phyloP scores from a whole-genome alignment of 2,797 vertebrate genomes.

The Sitta carolinensis region DNA sequence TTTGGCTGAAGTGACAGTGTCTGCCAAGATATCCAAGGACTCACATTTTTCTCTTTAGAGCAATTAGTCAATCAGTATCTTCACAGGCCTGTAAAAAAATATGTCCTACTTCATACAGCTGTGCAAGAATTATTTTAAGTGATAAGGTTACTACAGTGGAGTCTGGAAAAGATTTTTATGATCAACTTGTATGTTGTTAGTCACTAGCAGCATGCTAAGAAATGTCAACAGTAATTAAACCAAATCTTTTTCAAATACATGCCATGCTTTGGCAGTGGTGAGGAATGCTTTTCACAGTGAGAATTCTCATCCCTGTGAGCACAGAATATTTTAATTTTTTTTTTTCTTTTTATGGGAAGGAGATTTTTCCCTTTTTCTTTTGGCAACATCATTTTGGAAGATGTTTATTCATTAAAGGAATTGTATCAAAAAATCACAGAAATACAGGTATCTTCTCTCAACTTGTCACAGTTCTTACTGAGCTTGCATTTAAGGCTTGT shows the following conservation, averaged over 20 bases:
- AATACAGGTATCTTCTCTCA: neutral
- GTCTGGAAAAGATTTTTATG: neutral
- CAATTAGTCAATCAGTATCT: slow-evolving; percentile 47
- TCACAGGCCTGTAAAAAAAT: slow-evolving; percentile 18
- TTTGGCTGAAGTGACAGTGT: slow-evolving; percentile 25
- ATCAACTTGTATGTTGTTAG: neutral
- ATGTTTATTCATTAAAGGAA: slow-evolving; percentile 7
- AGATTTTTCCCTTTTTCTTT: neutral
- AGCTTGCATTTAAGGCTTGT: neutral
- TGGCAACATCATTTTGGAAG: neutral
- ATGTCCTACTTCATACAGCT: neutral
- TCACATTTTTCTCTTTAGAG: neutral
- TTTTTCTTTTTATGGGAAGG: neutral
- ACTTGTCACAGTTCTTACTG: neutral
- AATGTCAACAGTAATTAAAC: slow-evolving; percentile 39
- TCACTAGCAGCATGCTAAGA: slow-evolving; percentile 9
- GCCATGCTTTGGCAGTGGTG: neutral
- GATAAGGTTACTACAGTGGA: slow-evolving; percentile 15
- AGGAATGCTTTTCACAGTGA: neutral
- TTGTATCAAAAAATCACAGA: neutral
- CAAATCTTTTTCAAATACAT: neutral
- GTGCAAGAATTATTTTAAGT: neutral
- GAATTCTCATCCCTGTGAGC: neutral
- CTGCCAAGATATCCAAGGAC: slow-evolving; percentile 27
- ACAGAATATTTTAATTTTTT: neutral